Percentiles rank a stretch among this genome's conserved stretches.
These are phyloP conservation scores for Melieria picta DNA, from an alignment of 2,888 invertebrate species.

Conservation along the genomic window DNA sequence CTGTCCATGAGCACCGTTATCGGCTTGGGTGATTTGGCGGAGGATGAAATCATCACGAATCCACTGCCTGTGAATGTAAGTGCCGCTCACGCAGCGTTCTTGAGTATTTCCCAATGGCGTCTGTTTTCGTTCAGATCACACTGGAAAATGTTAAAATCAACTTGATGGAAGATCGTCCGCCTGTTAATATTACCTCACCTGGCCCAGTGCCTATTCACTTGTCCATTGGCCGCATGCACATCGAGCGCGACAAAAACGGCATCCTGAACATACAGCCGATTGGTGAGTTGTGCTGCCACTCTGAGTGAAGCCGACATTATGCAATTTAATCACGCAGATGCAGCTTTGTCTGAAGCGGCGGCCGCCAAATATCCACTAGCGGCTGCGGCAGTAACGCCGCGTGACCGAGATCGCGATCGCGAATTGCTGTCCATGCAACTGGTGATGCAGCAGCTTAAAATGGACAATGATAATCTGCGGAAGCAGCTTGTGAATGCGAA, in stretches of 20 bases:
- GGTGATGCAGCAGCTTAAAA: conserved; percentile 68
- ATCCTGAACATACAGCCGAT: conserved; percentile 78
- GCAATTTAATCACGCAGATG: conserved; percentile 34
- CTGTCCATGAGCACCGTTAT: conserved; percentile 85
- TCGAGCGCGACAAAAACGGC: conserved; percentile 79
- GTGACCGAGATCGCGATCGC: conserved; percentile 64
- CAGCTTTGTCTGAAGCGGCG: conserved; percentile 47
- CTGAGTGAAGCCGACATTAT: no score
- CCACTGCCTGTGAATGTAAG: conserved; percentile 85
- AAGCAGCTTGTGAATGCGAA: conserved; percentile 70
- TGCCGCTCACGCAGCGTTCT: not conserved
- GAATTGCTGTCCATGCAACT: conserved; percentile 68
- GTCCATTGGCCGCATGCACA: conserved; percentile 74
- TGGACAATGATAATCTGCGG: conserved; percentile 74
- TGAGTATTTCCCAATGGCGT: not conserved
- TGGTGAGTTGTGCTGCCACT: conserved; percentile 40
- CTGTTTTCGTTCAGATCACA: conserved; percentile 68
- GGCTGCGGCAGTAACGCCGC: conserved; percentile 37
- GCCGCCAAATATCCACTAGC: conserved; percentile 40
- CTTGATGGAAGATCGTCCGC: conserved; percentile 85
- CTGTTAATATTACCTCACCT: conserved; percentile 82
- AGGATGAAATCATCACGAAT: conserved; percentile 84
- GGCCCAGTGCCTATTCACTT: conserved; percentile 83
- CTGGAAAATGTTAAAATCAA: conserved; percentile 80
- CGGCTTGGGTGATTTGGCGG: conserved; percentile 83